phyloP scores from a whole-genome alignment of 2,113 vertebrate genomes.

The Paracanthobrama guichenoti region DNA sequence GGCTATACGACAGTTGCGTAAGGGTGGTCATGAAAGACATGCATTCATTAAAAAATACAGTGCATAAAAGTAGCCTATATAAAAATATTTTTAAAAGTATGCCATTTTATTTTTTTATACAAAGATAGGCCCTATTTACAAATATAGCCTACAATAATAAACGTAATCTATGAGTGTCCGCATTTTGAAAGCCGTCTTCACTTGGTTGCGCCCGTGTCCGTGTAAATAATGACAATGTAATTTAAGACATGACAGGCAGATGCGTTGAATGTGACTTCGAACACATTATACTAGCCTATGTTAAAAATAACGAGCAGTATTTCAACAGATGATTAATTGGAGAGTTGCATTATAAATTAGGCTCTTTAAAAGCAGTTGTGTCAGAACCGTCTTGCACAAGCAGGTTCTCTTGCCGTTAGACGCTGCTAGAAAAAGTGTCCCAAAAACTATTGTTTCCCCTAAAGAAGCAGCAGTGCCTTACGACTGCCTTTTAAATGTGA shows the following conservation, averaged over 20 bases:
- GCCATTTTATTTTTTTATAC: too few relatives aligned
- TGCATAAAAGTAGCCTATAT: too few relatives aligned
- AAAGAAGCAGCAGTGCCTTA: conserved; percentile 68
- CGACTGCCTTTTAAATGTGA: conserved; percentile 81
- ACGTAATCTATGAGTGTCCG: not conserved
- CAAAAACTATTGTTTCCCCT: conserved; percentile 80
- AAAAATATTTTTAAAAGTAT: not conserved
- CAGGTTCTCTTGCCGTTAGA: conserved; percentile 75
- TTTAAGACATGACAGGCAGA: conserved; percentile 58
- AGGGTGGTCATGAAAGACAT: conserved; percentile 49
- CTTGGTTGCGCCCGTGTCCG: conserved; percentile 1
- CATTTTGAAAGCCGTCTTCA: conserved; percentile 59
- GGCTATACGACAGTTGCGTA: not conserved
- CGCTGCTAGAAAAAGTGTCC: conserved; percentile 82
- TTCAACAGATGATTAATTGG: conserved; percentile 47
- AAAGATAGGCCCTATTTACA: too few relatives aligned
- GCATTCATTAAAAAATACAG: too few relatives aligned
- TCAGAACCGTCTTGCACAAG: conserved; percentile 75
- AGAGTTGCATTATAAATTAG: conserved; percentile 60
- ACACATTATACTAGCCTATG: not conserved
- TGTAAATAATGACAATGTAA: conserved; percentile 67
- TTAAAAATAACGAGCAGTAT: not conserved
- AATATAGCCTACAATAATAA: not conserved
- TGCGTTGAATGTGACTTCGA: conserved; percentile 30
- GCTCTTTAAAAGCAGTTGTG: conserved; percentile 68